Conservation (phyloP, 2,113 vertebrate genomes). For the Chroicocephalus ridibundus region DNA sequence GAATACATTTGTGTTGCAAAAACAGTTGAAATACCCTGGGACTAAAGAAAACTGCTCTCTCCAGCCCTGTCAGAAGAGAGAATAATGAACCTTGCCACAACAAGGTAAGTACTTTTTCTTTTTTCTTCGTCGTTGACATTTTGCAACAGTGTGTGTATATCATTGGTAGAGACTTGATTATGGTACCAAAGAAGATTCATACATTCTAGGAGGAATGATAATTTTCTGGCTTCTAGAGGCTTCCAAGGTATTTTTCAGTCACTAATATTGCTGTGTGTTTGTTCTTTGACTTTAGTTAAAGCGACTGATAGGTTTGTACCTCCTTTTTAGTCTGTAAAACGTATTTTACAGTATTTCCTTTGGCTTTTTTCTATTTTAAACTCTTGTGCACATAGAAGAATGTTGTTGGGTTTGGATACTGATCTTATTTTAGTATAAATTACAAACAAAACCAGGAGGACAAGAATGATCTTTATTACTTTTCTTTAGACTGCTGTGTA, state of each 20-base stretch:
- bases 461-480: neutral
- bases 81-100: neutral
- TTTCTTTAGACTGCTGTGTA: neutral
- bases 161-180: neutral
- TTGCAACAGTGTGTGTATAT: neutral
- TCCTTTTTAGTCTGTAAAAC: neutral
- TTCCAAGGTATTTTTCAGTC: neutral
- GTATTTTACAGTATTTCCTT: neutral
- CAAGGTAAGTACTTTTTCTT: neutral
- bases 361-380: neutral
- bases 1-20: neutral
- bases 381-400: accelerated
- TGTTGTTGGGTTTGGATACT: neutral
- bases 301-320: neutral
- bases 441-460: neutral
- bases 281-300: neutral
- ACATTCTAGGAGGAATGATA: neutral
- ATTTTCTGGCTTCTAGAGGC: neutral
- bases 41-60: neutral
- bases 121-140: neutral
- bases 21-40: neutral
- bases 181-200: neutral
- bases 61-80: neutral
- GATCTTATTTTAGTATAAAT: neutral
- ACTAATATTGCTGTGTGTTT: neutral